Conservation (phyloP, 2,113 vertebrate genomes). For the Hassar affinis region DNA sequence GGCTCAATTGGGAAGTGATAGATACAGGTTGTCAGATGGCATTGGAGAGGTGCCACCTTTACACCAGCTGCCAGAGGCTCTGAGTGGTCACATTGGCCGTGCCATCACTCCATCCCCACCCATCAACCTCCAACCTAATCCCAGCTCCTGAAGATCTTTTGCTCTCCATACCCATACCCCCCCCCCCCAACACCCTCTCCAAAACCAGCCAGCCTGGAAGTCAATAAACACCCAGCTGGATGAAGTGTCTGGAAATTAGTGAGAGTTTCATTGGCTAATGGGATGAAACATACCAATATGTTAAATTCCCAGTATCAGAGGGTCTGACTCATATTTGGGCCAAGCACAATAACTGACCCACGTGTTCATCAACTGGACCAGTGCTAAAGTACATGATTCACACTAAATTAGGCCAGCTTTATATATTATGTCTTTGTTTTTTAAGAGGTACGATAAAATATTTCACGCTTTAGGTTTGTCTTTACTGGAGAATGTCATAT, state of each 20-base stretch:
- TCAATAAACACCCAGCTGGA: constrained; percentile 74
- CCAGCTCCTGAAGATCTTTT: background rate
- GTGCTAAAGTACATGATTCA: background rate
- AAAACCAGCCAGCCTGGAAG: constrained; percentile 50
- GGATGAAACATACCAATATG: constrained; percentile 82
- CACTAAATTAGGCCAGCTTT: background rate
- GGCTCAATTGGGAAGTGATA: constrained; percentile 82
- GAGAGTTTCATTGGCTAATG: constrained; percentile 81
- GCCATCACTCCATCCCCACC: constrained; percentile 29
- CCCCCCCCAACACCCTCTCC: constrained; percentile 46
- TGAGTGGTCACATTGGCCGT: constrained; percentile 50
- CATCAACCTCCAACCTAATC: constrained; percentile 29
- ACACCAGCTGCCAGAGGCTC: constrained; percentile 75
- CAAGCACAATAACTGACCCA: constrained; percentile 68
- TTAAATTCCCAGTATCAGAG: constrained; percentile 69
- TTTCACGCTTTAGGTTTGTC: background rate
- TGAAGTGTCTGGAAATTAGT: constrained; percentile 73
- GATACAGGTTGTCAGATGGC: constrained; percentile 79
- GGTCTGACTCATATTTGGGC: constrained; percentile 56
- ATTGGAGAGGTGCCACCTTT: constrained; percentile 76
- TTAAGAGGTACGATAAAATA: background rate
- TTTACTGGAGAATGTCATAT: background rate
- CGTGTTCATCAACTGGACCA: no score
- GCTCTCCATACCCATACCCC: background rate
- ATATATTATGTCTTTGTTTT: no score